Evolutionary conservation across 2,797 vertebrate species (phyloP), one percentile per base, ranked within the genome.

Genomic region (Crenichthys baileyi): DNA sequence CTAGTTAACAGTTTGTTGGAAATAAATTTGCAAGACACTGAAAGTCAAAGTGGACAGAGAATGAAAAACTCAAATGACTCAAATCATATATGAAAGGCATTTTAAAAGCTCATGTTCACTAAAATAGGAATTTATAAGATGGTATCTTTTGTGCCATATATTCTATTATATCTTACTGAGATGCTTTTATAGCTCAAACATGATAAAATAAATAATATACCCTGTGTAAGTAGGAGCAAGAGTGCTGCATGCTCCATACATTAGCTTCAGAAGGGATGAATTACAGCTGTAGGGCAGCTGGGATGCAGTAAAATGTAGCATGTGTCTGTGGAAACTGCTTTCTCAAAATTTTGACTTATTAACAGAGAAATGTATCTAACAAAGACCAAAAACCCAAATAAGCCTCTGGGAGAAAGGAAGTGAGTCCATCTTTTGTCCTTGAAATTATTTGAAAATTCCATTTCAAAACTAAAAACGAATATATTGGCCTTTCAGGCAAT

Each of bases 151-250:
- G 82, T 70, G 78, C 76, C 51, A 46, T 53, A 72, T 48, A 53
- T 81, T 79, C 48, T 55, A 83, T 87, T 86, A 88, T 60, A 83
- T 80, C 63, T 70, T 4, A 13, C 83, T 80, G 48, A 51, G 72
- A 74, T 83, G 60, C 70, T 88, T 90, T 89, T 87, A 89, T 81
- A 85, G 79, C 81, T 84, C 65, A 75, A 81, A 80, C 79, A 79
- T 77, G 75, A 78, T 87, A 89, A 90, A 89, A 87, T 79, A 88
- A 85, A 90, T 89, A 87, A 85, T 78, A 65, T 74, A 76, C 13
- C 56, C 75, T 46, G 77, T 83, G 80, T 83, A 80, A 7, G 36
- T 77, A 78, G 77, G 72, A 72, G 68, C 51, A 68, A 82, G 48
- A 67, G 70, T 81, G 85, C 50, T 75, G 83, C 70, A 56, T 51